Conservation (phyloP, 92 coral and sea anemone species). For the Bergia puertoricense region DNA sequence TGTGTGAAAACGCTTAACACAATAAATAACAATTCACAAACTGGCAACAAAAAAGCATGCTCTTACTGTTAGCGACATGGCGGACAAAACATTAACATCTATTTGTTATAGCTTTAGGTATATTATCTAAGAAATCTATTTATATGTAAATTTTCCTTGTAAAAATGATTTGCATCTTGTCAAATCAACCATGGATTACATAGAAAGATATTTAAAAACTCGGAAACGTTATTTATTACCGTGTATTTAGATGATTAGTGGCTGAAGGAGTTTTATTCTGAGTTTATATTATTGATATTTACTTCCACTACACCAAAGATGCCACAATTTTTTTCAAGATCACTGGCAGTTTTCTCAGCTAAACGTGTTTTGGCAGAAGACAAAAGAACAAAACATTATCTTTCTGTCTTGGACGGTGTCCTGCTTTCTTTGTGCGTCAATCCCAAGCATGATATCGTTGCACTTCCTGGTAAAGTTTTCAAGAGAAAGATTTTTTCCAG, state of each 20-base stretch:
- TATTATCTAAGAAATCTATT: neutral
- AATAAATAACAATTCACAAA: too few relatives aligned
- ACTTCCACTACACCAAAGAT: neutral
- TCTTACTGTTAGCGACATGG: too few relatives aligned
- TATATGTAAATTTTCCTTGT: neutral
- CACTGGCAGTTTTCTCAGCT: neutral
- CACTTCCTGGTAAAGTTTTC: neutral
- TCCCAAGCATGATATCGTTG: neutral
- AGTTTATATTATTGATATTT: neutral
- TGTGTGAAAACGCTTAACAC: too few relatives aligned
- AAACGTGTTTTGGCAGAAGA: neutral
- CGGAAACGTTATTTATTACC: too few relatives aligned
- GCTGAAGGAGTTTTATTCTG: too few relatives aligned
- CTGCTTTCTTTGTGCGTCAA: neutral
- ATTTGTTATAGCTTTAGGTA: too few relatives aligned
- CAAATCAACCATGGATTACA: too few relatives aligned
- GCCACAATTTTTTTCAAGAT: neutral
- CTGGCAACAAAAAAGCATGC: too few relatives aligned
- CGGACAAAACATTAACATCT: neutral
- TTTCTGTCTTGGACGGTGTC: neutral
- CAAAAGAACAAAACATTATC: neutral
- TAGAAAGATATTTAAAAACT: too few relatives aligned
- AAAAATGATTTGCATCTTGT: too few relatives aligned
- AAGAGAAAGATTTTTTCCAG: neutral
- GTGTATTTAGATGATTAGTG: too few relatives aligned